Base-by-base conservation (phyloP, 2,888 invertebrate species). In the Pteria penguin region DNA sequence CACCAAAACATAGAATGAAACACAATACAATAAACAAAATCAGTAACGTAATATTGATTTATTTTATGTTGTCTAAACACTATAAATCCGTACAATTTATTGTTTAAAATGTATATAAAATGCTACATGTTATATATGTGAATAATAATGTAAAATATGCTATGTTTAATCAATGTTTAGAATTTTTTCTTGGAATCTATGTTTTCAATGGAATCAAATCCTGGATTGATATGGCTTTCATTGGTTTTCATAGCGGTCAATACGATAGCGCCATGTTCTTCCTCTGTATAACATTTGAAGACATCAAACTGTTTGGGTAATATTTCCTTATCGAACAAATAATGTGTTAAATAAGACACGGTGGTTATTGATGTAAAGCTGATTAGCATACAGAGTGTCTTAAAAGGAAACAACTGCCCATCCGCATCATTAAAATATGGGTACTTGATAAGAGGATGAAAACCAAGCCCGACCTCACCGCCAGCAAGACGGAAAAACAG, bases 211-310 rank as follows among this genome's bases (percentile, higher is more conserved):
- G 45, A 45, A 45, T 45, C 11, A 45, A 8, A 8, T 45, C 18
- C 45, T 45, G 45, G 45, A 14, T 8, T 45, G 45, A 18, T 45
- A 45, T 18, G 11, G 18, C 18, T 45, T 45, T 8, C 18, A 45
- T 45, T 45, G 11, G 18, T 45, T 18, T 45, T 18, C 8, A 14
- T 14, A 14, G 8, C 18, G 11, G 8, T 8, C 68, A 92, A 84
- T 24, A 89, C 86, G 65, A 91, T 88, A 75, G 83, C 82, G 81
- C 98, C 98, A 90, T 98, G 98, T 0, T 98, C 98, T 87, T 98
- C 98, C 93, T 98, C 98, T 76, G 98, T 97, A 80, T 98, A 96
- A 93, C 98, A 92, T 84, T 86, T 95, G 94, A 98, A 98, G 92
- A 97, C 94, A 82, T 93, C 93, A 70, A 84, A 90, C 36, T 90